Evolutionary conservation across 2,888 invertebrate species (phyloP), one percentile per base, ranked within the genome.

Genomic region (Drosophila subsilvestris): DNA sequence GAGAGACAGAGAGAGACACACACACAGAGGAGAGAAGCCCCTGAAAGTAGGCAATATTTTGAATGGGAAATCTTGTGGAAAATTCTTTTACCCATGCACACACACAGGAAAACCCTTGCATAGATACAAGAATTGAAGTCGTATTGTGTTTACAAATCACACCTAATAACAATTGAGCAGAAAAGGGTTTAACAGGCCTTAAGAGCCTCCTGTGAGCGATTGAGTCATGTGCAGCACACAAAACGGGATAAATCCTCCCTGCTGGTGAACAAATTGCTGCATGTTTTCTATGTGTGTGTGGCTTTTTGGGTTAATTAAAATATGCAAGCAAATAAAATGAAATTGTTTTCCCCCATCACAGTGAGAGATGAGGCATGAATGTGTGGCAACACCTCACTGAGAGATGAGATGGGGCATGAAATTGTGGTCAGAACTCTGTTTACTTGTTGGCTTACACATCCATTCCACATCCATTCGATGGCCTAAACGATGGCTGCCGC

Each of bases 251-350:
- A 27, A 27, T 27, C 45, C 56, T 48, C 37, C 54, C 22, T 45
- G 63, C 42, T 57, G 43, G 53, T 72, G 32, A 45, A 17, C 25
- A 58, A 55, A 58, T 74, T 63, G 67, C 43, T 58, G 66, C 74
- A 58, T 55, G 72, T 56, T 72, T 59, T 74, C 18, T 45, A 14
- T 7, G 37, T 6, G 37, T 5, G 56, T 85, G 79, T 87, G 85
- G 87, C 87, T 87, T 81, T 86, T 81, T 43, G 83, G 88, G 80
- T 86, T 86, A 82, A 83, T 88, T 88, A 82, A 82, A 82, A 88
- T 76, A 75, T 69, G 56, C 67, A 66, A 60, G 67, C 74, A 68
- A 76, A 68, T 63, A 62, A 82, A 73, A 79, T 74, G 76, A 69
- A 73, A 76, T 73, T 76, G 76, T 76, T 79, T 56, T 4, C 62